These are phyloP conservation scores for Dicentrarchus labrax DNA, from an alignment of 2,113 vertebrate species.

Conservation along the genomic window DNA sequence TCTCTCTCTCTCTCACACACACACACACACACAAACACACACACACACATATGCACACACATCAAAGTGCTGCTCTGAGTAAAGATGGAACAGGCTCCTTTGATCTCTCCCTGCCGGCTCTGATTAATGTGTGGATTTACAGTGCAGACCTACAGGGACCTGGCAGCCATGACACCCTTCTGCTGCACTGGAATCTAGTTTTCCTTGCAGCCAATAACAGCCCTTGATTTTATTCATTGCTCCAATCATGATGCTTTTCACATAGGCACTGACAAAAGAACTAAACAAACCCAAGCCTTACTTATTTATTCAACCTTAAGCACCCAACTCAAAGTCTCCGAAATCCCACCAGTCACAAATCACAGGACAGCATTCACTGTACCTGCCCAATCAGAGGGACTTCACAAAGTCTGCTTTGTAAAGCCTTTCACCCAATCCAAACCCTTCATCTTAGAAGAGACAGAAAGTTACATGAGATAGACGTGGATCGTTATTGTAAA, in stretches of 20 bases:
- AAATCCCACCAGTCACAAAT: slow-evolving; percentile 36
- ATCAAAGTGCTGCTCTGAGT: slow-evolving; percentile 89
- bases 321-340: slow-evolving; percentile 27
- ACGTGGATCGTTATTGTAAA: slow-evolving; percentile 32
- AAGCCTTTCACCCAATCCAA: neutral
- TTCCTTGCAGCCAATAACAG: slow-evolving; percentile 78
- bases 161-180: slow-evolving; percentile 83
- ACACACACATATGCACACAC: slow-evolving; percentile 69
- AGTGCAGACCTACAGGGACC: slow-evolving; percentile 87
- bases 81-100: slow-evolving; percentile 87
- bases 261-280: slow-evolving; percentile 37
- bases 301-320: slow-evolving; percentile 35
- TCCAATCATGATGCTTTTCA: slow-evolving; percentile 67
- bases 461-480: slow-evolving; percentile 27
- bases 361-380: slow-evolving; percentile 1
- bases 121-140: slow-evolving; percentile 91
- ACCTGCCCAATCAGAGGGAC: slow-evolving; percentile 45
- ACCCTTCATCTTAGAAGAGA: slow-evolving; percentile 35
- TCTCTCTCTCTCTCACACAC: too few species aligned
- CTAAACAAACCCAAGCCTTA: slow-evolving; percentile 40
- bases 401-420: slow-evolving; percentile 40
- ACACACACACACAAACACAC: slow-evolving; percentile 32
- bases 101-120: slow-evolving; percentile 88
- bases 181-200: slow-evolving; percentile 84
- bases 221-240: slow-evolving; percentile 69